A percentile compares a stretch with the other conserved stretches of the same genome.
Conservation (phyloP, 2,888 invertebrate genomes). For the Tetramorium bicarinatum region DNA sequence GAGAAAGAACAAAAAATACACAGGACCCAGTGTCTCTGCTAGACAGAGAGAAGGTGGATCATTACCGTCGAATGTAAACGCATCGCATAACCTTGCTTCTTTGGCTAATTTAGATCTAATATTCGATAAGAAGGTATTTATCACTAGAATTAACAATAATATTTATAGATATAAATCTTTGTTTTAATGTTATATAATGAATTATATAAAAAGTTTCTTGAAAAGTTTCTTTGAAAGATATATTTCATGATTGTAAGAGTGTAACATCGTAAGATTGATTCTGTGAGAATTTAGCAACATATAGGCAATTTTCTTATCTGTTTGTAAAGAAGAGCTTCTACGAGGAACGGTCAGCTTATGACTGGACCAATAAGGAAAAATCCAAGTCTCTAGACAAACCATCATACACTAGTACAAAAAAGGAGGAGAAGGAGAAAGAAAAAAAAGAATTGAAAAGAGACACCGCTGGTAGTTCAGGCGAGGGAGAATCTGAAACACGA, state of each 20-base stretch:
- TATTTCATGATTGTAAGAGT: not conserved
- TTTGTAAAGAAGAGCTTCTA: conserved; percentile 81
- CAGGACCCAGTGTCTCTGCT: conserved; percentile 85
- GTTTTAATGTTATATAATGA: not conserved
- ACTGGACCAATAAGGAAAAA: conserved; percentile 85
- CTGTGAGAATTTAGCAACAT: not conserved
- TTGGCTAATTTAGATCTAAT: conserved; percentile 83
- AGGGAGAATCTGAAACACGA: conserved; percentile 73
- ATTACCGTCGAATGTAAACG: conserved; percentile 88
- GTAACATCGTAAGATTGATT: not conserved
- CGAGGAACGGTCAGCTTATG: conserved; percentile 82
- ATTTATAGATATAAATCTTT: not conserved
- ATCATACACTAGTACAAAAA: conserved; percentile 78
- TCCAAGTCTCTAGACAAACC: conserved; percentile 84
- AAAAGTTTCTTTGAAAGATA: not conserved
- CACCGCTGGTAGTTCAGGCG: conserved; percentile 63
- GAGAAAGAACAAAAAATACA: conserved; percentile 82
- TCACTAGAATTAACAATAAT: not conserved
- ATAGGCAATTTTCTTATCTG: conserved; percentile 37
- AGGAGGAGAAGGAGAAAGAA: conserved; percentile 84
- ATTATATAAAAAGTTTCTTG: not conserved
- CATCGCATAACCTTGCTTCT: conserved; percentile 85
- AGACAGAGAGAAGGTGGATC: conserved; percentile 90
- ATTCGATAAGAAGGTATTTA: conserved; percentile 84
- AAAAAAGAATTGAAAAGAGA: conserved; percentile 80